Conservation (phyloP, 2,888 invertebrate species). For the Julus scandinavius region DNA sequence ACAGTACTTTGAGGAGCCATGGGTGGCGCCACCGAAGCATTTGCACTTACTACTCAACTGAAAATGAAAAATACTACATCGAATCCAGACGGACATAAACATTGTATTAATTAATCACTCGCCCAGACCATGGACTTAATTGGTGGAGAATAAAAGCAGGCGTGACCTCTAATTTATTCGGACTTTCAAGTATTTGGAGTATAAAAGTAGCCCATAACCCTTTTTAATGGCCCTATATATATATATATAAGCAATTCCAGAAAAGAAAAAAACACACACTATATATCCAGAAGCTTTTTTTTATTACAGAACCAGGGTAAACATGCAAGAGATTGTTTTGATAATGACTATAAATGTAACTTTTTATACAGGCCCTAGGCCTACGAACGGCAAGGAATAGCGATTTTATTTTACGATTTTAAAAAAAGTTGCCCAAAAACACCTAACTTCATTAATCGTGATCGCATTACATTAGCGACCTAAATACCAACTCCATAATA, state of each 20-base stretch:
- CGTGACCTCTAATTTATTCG: conserved; percentile 31
- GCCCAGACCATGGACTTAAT: conserved; percentile 5
- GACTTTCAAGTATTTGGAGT: background rate
- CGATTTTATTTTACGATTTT: background rate
- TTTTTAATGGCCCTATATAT: conserved; percentile 31
- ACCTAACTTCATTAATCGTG: too few species aligned
- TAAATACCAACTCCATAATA: conserved; percentile 18
- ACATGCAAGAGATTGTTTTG: conserved; percentile 42
- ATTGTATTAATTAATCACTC: conserved; percentile 14
- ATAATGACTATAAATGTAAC: conserved; percentile 7
- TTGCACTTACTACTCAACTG: background rate
- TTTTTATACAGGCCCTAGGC: conserved; percentile 30
- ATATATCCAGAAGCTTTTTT: conserved; percentile 23
- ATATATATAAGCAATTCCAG: conserved; percentile 31
- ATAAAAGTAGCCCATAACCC: conserved; percentile 42
- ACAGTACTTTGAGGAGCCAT: background rate
- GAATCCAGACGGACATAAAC: background rate
- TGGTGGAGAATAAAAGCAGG: conserved; percentile 34
- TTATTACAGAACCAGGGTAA: conserved; percentile 1
- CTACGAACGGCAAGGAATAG: background rate
- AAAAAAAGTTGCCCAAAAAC: conserved; percentile 9
- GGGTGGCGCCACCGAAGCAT: background rate
- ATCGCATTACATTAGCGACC: conserved; percentile 18
- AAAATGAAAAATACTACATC: background rate
- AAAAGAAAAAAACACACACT: background rate